These are phyloP conservation scores for Scelioninae gen. 2 DNA, from an alignment of 2,888 invertebrate genomes.

Conservation along the genomic window DNA sequence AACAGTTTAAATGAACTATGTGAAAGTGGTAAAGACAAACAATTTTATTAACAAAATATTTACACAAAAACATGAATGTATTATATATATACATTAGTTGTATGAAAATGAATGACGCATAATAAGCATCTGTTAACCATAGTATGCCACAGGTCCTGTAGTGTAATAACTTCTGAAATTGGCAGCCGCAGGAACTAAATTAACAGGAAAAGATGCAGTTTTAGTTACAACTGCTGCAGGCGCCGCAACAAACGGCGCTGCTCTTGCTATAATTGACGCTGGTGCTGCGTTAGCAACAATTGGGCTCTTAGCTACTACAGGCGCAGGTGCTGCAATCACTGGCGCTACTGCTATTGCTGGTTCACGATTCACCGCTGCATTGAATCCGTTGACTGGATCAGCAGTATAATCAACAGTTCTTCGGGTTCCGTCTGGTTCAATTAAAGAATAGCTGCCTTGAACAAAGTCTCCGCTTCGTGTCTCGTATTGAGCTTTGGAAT, in stretches of 20 bases:
- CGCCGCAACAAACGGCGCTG: constrained; percentile 32
- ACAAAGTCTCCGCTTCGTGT: constrained; percentile 66
- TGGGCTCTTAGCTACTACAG: constrained; percentile 26
- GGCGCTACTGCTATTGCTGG: constrained; percentile 46
- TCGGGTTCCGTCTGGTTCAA: constrained; percentile 68
- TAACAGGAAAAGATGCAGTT: constrained; percentile 30
- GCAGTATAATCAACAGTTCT: constrained; percentile 68
- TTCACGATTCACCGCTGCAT: constrained; percentile 53
- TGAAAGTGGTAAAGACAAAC: no score
- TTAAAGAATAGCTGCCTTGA: constrained; percentile 68
- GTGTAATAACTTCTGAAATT: constrained; percentile 63
- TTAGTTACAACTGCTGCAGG: constrained; percentile 28
- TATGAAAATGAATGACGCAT: constrained; percentile 41
- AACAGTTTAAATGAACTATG: no score
- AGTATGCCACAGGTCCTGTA: constrained; percentile 66
- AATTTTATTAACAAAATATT: constrained; percentile 45
- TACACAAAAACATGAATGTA: constrained; percentile 15
- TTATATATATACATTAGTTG: constrained; percentile 30
- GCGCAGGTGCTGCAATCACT: constrained; percentile 38
- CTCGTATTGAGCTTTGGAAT: constrained; percentile 70
- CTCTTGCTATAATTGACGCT: constrained; percentile 20
- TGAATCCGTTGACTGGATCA: constrained; percentile 63
- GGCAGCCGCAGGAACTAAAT: constrained; percentile 46
- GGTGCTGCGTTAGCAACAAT: constrained; percentile 9
- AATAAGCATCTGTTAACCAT: constrained; percentile 59